Conservation (phyloP, 2,888 invertebrate species). For the Drosophila helvetica region DNA sequence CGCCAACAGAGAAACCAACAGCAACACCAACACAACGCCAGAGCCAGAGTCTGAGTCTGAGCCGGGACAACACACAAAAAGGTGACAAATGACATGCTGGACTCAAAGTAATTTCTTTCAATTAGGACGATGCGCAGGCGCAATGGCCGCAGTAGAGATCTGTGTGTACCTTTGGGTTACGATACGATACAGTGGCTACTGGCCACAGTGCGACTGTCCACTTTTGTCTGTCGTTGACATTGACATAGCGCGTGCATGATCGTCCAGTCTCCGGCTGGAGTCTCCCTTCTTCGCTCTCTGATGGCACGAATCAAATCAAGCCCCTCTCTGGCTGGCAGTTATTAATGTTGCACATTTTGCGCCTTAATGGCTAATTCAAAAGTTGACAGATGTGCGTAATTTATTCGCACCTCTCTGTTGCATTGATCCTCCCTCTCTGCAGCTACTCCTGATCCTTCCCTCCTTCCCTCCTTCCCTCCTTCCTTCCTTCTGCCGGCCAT, state of each 20-base stretch:
- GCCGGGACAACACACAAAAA: constrained; percentile 63
- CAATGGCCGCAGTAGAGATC: constrained; percentile 40
- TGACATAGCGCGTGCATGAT: constrained; percentile 80
- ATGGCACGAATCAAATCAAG: constrained; percentile 82
- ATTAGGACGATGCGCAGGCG: constrained; percentile 80
- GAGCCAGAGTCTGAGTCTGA: not conserved
- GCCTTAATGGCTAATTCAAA: constrained; percentile 84
- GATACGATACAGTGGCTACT: constrained; percentile 12
- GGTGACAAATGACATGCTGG: constrained; percentile 78
- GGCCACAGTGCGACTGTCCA: constrained; percentile 31
- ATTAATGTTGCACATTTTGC: constrained; percentile 84
- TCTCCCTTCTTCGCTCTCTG: constrained; percentile 7
- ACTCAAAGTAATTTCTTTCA: constrained; percentile 83
- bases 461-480: too few species aligned
- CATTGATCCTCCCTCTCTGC: constrained; percentile 8
- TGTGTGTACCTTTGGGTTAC: not conserved
- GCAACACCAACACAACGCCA: not conserved
- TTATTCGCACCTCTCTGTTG: constrained; percentile 76
- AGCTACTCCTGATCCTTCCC: constrained; percentile 62
- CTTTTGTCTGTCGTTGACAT: constrained; percentile 81
- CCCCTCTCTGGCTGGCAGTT: constrained; percentile 80
- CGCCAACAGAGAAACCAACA: constrained; percentile 11
- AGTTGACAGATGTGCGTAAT: constrained; percentile 84
- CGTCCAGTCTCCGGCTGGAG: constrained; percentile 43
- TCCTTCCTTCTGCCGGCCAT: constrained; percentile 34